These are phyloP conservation scores for Callinectes sapidus DNA, from an alignment of 2,888 invertebrate genomes.

Conservation along the genomic window DNA sequence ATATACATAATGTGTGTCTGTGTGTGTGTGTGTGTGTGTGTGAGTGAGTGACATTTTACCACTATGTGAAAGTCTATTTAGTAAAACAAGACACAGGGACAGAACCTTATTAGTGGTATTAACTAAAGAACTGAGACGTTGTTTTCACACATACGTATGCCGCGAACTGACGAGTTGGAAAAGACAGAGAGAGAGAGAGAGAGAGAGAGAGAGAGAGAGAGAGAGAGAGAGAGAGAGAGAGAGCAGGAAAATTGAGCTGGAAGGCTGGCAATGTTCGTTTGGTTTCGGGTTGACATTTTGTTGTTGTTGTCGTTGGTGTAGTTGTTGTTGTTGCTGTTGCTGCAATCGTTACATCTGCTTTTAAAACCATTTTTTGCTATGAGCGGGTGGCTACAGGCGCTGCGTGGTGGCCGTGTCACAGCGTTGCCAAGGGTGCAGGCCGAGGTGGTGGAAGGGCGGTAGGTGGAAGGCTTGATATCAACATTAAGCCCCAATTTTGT, in stretches of 20 bases:
- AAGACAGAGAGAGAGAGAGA: background rate
- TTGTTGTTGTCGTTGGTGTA: background rate
- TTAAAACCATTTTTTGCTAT: background rate
- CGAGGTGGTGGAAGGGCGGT: background rate
- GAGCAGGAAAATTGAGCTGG: background rate
- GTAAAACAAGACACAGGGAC: background rate
- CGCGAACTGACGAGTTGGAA: background rate
- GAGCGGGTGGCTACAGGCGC: background rate
- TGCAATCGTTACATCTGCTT: background rate
- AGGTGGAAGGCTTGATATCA: background rate
- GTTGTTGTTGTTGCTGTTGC: no score
- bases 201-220: no score
- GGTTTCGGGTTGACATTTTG: background rate
- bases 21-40: slow-evolving; percentile 26
- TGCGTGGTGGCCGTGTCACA: background rate
- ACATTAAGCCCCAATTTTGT: background rate
- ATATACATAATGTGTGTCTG: background rate
- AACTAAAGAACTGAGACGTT: background rate
- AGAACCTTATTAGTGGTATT: background rate
- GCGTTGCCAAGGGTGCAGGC: background rate
- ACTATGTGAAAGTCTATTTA: no score
- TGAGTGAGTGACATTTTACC: background rate
- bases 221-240: no score
- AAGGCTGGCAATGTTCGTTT: background rate
- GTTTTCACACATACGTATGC: background rate